These are phyloP conservation scores for Xenops minutus DNA, from an alignment of 2,797 vertebrate genomes.

Conservation along the genomic window DNA sequence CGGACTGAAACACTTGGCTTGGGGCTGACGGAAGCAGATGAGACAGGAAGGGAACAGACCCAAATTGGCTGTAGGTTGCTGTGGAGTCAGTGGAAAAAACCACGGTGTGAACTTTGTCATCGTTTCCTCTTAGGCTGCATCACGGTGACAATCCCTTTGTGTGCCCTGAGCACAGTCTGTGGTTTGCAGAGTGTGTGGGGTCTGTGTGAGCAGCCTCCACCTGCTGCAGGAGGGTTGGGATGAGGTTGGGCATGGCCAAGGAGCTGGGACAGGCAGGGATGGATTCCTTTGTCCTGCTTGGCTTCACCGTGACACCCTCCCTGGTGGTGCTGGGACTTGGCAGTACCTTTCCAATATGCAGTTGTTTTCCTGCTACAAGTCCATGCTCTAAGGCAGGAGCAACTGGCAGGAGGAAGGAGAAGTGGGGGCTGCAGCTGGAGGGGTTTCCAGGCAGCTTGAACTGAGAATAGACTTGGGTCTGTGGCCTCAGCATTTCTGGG, in stretches of 20 bases:
- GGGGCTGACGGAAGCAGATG: neutral
- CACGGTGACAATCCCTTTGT: fast-evolving
- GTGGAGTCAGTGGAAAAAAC: neutral
- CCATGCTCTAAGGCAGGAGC: fast-evolving
- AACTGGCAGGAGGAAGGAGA: neutral
- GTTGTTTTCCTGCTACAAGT: neutral
- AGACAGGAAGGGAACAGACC: neutral
- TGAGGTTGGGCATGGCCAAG: fast-evolving
- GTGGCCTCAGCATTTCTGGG: neutral
- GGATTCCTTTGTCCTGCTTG: neutral
- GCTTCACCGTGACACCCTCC: fast-evolving
- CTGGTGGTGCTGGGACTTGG: neutral
- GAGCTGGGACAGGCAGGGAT: neutral
- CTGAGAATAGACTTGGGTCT: neutral
- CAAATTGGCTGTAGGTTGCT: neutral
- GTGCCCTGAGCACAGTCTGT: fast-evolving
- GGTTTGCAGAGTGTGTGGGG: neutral
- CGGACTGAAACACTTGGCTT: neutral
- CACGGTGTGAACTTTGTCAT: neutral
- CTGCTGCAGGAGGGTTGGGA: neutral
- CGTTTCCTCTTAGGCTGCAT: neutral
- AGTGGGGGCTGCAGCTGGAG: neutral
- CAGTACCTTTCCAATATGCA: neutral
- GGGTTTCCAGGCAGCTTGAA: neutral
- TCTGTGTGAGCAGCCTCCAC: fast-evolving